Evolutionary conservation across 2,113 vertebrate species (phyloP).

Genomic region (Gymnogyps californianus): DNA sequence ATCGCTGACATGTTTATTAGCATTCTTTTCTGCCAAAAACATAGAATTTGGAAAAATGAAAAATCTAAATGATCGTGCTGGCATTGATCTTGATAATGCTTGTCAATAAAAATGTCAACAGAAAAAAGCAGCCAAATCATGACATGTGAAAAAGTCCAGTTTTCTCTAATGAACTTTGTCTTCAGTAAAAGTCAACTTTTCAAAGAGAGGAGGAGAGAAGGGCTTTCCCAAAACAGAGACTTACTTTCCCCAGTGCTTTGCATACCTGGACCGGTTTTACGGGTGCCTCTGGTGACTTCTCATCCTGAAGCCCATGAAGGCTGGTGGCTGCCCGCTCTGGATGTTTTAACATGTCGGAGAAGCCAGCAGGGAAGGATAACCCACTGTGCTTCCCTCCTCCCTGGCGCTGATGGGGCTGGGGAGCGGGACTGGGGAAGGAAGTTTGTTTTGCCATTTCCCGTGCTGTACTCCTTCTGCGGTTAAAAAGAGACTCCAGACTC

Average conservation of each 20-base stretch:
- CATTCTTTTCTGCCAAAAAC: background rate
- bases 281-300: background rate
- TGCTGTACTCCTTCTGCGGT: background rate
- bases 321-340: background rate
- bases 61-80: background rate
- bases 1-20: background rate
- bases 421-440: background rate
- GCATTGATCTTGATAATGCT: background rate
- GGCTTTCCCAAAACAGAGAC: rapidly evolving
- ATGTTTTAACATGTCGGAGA: rapidly evolving
- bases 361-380: background rate
- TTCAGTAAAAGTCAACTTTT: background rate
- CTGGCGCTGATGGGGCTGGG: background rate
- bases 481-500: constrained; percentile 4
- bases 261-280: background rate
- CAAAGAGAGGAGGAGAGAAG: background rate
- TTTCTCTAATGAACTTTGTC: background rate
- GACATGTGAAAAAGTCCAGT: background rate
- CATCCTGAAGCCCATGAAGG: background rate
- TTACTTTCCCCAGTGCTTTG: background rate
- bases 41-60: background rate
- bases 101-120: background rate
- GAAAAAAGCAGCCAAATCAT: background rate
- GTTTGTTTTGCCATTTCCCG: background rate
- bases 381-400: background rate